Base-by-base conservation (phyloP, 2,113 vertebrate species). In the Protomyctophum bolini region DNA sequence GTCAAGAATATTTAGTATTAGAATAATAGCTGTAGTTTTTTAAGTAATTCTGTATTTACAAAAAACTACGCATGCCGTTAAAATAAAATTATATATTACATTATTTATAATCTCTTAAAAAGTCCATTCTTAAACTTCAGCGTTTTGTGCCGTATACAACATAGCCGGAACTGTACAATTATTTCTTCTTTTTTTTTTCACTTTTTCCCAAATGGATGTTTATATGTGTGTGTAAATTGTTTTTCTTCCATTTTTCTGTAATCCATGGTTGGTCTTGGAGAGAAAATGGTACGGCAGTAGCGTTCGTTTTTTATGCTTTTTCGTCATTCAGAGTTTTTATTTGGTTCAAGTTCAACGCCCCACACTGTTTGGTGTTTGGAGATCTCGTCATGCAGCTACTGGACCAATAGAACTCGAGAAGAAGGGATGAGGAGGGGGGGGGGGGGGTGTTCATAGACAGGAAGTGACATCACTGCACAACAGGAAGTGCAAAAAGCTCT, bases 1-100 rank as follows among this genome's bases (percentile, higher is more conserved):
- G 88, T 95, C 93, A 95, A 92, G 91, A 89, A 93, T 94, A 88
- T 81, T 96, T 92, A 87, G 78, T 85, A 91, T 91, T 91, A 87
- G 87, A 91, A 86, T 93, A 93, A 92, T 92, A 93, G 91, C 89
- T 89, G 85, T 92, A 91, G 87, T 86, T 87, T 92, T 91, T 88
- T 85, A 87, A 76, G 86, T 92, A 88, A 92, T 95, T 93, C 93
- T 84, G 92, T 96, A 98, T 97, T 97, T 98, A 98, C 96, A 98
- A 96, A 98, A 92, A 93, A 91, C 88, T 90, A 88, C 92, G 93
- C 97, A 99, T 98, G 96, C 96, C 73, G 80, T 94, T 95, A 96
- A 98, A 98, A 96, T 94, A 96, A 98, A 98, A 94, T 92, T 81
- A 93, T 98, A 99, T 99, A 93, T 97, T 97, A 98, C 97, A 98